These are phyloP conservation scores for Aspidiotus rigidus DNA, from an alignment of 2,888 invertebrate species.

Conservation along the genomic window DNA sequence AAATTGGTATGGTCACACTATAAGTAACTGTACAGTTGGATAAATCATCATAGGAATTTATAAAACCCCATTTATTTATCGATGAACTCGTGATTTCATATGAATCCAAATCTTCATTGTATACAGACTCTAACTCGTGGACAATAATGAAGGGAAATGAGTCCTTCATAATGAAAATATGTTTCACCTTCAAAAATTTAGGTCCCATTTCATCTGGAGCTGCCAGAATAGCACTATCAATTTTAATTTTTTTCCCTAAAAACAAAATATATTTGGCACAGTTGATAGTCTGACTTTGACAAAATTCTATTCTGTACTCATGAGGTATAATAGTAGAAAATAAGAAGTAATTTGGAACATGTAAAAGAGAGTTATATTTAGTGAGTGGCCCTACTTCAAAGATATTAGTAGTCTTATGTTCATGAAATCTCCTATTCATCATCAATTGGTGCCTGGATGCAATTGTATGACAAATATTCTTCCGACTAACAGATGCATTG, in stretches of 20 bases:
- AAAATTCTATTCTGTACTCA: not conserved
- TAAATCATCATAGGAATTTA: not conserved
- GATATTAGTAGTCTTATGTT: not conserved
- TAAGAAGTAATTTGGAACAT: not conserved
- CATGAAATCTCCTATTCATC: not conserved
- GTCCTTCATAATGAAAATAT: slow-evolving; percentile 1
- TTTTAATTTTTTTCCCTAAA: slow-evolving; percentile 1
- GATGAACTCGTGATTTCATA: not conserved
- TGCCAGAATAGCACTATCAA: not conserved
- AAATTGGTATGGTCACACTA: not conserved
- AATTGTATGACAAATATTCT: slow-evolving; percentile 1
- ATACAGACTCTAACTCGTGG: not conserved
- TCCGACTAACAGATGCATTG: not conserved
- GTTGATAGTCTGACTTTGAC: not conserved
- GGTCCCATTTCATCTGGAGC: slow-evolving; percentile 1
- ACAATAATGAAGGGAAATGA: not conserved
- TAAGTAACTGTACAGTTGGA: not conserved
- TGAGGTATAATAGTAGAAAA: not conserved
- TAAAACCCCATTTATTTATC: not conserved
- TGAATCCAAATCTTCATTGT: not conserved
- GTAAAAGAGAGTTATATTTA: not conserved
- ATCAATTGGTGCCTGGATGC: not conserved
- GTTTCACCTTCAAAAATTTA: slow-evolving; percentile 1
- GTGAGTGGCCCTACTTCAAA: slow-evolving; percentile 2
- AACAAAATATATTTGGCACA: not conserved